phyloP scores from a whole-genome alignment of 2,113 vertebrate genomes.

The Vireo altiloquus region DNA sequence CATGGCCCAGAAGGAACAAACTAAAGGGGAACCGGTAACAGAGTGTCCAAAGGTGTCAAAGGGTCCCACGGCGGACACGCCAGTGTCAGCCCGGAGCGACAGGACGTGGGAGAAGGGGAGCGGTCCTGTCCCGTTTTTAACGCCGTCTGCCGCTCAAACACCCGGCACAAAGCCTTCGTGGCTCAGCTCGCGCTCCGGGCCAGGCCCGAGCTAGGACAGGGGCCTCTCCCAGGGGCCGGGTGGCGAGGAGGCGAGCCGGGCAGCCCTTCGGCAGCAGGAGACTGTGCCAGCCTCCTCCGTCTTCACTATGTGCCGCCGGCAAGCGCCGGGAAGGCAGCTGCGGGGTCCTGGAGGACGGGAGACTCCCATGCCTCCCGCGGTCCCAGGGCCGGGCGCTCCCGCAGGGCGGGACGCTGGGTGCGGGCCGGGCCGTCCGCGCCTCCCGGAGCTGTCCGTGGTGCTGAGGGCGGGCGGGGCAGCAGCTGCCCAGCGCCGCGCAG shows the following conservation, averaged over 20 bases:
- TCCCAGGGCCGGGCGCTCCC: too few species aligned
- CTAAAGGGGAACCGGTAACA: background rate
- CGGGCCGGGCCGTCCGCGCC: background rate
- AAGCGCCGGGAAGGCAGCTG: background rate
- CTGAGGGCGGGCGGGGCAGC: background rate
- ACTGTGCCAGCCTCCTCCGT: background rate
- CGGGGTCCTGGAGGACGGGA: too few species aligned
- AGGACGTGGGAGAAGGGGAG: background rate
- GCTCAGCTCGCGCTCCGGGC: background rate
- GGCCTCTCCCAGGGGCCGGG: background rate
- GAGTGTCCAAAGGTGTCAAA: background rate
- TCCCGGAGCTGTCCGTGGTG: conserved; percentile 26
- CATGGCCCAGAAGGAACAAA: background rate
- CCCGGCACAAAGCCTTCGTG: background rate
- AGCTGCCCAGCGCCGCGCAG: accelerated
- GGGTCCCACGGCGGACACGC: background rate
- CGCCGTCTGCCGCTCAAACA: too few species aligned
- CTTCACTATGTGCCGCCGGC: background rate
- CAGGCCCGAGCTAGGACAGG: too few species aligned
- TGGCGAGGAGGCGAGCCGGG: background rate
- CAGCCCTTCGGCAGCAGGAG: background rate
- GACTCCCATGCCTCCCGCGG: accelerated
- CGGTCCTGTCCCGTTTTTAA: background rate
- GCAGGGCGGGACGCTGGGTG: background rate
- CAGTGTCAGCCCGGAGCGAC: background rate